A percentile compares a stretch with the other conserved stretches of the same genome.
Conservation (phyloP, 2,797 vertebrate species). For the Scleropages formosus region DNA sequence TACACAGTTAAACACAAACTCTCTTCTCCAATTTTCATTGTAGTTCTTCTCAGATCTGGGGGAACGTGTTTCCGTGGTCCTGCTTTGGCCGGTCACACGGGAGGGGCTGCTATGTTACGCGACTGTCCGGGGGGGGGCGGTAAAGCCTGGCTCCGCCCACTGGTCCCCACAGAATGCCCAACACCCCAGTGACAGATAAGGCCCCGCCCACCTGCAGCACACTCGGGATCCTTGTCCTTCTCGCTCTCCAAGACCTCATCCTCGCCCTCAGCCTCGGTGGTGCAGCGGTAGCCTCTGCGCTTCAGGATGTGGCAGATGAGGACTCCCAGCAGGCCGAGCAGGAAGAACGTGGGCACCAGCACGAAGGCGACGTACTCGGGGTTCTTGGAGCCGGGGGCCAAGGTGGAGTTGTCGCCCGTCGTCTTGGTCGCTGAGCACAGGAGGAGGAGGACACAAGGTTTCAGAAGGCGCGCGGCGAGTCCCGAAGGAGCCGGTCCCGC, state of each 20-base stretch:
- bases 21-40: too few species aligned
- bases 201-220: slow-evolving; percentile 52
- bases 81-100: too few species aligned
- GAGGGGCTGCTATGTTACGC: too few species aligned
- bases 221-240: slow-evolving; percentile 47
- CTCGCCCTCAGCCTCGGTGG: slow-evolving; percentile 75
- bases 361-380: slow-evolving; percentile 74
- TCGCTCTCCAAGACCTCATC: slow-evolving; percentile 35
- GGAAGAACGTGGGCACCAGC: slow-evolving; percentile 86
- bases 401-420: fast-evolving
- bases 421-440: slow-evolving; percentile 32
- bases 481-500: not conserved
- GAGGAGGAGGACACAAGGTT: not conserved
- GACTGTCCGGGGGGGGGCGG: too few species aligned
- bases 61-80: too few species aligned
- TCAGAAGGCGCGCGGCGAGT: not conserved
- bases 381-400: not conserved
- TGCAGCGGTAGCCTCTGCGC: slow-evolving; percentile 94
- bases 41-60: too few species aligned
- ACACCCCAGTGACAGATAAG: not conserved
- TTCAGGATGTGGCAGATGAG: slow-evolving; percentile 91
- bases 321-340: slow-evolving; percentile 87
- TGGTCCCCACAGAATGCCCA: too few species aligned
- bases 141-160: too few species aligned
- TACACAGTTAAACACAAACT: too few species aligned